phyloP scores from a whole-genome alignment of 2,888 invertebrate genomes.

The Cheilosia vulpina region DNA sequence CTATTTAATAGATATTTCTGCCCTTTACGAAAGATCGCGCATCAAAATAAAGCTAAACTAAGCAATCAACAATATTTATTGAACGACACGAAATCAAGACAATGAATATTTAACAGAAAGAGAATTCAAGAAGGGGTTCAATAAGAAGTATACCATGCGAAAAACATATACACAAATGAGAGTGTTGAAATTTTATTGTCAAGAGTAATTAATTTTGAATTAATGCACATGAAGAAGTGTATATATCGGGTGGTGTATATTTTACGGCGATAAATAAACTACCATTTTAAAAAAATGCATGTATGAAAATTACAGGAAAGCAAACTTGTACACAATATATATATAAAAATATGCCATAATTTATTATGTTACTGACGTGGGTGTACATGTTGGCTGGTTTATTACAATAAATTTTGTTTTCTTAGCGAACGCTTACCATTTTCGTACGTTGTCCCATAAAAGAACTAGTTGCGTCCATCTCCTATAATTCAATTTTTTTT shows the following conservation, averaged over 20 bases:
- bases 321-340: conserved; percentile 22
- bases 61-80: too few relatives aligned
- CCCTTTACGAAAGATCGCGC: too few relatives aligned
- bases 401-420: conserved; percentile 13
- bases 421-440: conserved; percentile 66
- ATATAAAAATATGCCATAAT: not conserved
- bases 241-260: not conserved
- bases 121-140: too few relatives aligned
- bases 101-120: too few relatives aligned
- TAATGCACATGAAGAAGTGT: not conserved
- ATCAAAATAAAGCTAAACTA: too few relatives aligned
- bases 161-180: too few relatives aligned
- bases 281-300: conserved; percentile 1
- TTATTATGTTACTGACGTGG: not conserved
- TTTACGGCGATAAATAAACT: conserved; percentile 3
- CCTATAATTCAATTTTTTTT: conserved; percentile 65
- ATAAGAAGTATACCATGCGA: too few relatives aligned
- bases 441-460: conserved; percentile 60
- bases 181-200: too few relatives aligned
- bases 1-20: too few relatives aligned
- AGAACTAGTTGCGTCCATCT: conserved; percentile 68
- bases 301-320: conserved; percentile 8
- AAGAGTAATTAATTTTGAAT: not conserved
- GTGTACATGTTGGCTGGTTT: conserved; percentile 21
- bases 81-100: too few relatives aligned